phyloP scores from a whole-genome alignment of 2,113 vertebrate species.

The Melanocharis versteri region DNA sequence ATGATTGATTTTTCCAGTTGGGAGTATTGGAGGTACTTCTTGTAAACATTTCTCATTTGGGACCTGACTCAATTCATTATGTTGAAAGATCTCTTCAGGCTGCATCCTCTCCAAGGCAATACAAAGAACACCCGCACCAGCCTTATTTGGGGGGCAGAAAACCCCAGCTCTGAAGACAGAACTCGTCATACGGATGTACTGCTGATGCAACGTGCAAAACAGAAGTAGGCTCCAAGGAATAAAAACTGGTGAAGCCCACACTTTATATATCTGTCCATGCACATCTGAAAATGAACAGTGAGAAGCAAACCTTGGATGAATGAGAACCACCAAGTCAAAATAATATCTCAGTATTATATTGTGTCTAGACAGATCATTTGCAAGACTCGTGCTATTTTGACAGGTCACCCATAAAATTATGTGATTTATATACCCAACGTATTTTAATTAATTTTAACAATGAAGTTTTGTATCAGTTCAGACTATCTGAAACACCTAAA shows the following conservation, averaged over 20 bases:
- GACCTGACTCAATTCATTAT: neutral
- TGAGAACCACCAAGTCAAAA: neutral
- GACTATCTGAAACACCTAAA: neutral
- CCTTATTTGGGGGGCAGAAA: neutral
- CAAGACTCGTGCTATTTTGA: neutral
- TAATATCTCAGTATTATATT: neutral
- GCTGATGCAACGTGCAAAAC: neutral
- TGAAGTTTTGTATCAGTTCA: neutral
- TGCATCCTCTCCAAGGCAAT: neutral
- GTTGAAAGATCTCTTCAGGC: neutral
- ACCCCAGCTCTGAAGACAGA: neutral
- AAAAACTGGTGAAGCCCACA: neutral
- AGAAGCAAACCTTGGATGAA: neutral
- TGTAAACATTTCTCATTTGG: neutral
- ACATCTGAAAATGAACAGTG: neutral
- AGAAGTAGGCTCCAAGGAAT: neutral
- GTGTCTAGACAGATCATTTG: neutral
- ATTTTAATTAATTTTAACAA: neutral
- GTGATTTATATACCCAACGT: neutral
- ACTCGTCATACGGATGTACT: fast-evolving
- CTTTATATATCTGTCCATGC: neutral
- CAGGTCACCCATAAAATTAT: neutral
- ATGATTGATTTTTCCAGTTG: neutral
- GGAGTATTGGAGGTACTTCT: neutral
- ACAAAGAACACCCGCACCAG: neutral